Percentiles rank a stretch among this genome's conserved stretches.
These are phyloP conservation scores for Campylomormyrus numenius DNA, from an alignment of 2,113 vertebrate species.

Conservation along the genomic window DNA sequence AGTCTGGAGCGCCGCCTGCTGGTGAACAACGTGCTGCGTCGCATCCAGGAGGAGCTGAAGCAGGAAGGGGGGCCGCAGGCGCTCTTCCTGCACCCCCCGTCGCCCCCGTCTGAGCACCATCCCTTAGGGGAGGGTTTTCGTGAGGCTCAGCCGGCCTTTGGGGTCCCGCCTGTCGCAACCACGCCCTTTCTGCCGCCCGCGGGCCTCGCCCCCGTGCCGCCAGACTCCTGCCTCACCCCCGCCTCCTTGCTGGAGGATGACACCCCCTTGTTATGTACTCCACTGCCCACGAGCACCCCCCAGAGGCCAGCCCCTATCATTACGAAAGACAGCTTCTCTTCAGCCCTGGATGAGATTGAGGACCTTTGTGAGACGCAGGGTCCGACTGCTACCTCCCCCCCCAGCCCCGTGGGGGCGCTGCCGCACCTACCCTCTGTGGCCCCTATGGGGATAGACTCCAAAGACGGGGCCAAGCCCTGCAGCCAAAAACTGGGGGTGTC, in stretches of 20 bases:
- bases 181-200: constrained; percentile 46
- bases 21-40: constrained; percentile 97
- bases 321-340: constrained; percentile 75
- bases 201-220: constrained; percentile 56
- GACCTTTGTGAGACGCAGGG: constrained; percentile 65
- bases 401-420: constrained; percentile 26
- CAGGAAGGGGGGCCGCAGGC: constrained; percentile 86
- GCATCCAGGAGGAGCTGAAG: constrained; percentile 95
- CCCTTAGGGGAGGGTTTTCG: constrained; percentile 74
- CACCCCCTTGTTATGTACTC: constrained; percentile 67
- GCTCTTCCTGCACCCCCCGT: constrained; percentile 69
- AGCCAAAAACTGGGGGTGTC: constrained; percentile 64
- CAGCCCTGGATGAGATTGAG: constrained; percentile 84
- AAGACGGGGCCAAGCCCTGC: constrained; percentile 56
- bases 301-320: constrained; percentile 48
- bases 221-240: constrained; percentile 86
- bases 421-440: constrained; percentile 25
- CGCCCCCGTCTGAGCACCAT: constrained; percentile 68
- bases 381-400: constrained; percentile 77
- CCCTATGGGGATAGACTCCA: constrained; percentile 42
- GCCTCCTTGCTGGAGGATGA: constrained; percentile 91
- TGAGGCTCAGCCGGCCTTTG: constrained; percentile 74
- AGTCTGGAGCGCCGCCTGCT: constrained; percentile 91
- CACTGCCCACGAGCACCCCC: constrained; percentile 44
- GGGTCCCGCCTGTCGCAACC: constrained; percentile 50